Base-by-base conservation (phyloP, 2,797 vertebrate genomes). In the Takifugu ocellatus region DNA sequence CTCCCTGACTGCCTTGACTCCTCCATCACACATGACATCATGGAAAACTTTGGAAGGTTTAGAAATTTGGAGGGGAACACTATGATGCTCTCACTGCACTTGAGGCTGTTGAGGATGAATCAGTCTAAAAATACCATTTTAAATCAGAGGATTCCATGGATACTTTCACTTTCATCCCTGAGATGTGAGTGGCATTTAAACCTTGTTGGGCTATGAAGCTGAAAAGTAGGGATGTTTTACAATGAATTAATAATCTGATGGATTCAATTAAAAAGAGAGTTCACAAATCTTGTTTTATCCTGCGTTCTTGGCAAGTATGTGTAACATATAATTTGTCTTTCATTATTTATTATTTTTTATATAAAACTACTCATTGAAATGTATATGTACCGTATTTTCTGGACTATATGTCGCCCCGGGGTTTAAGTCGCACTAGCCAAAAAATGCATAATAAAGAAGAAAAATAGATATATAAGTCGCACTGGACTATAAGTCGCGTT, bases 111-210 rank as follows among this genome's bases (percentile, higher is more conserved):
- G 88, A 78, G 84, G 92, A 94, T 90, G 92, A 92, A 91, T 90
- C 66, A 79, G 81, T 92, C 95, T 97, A 97, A 96, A 97, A 97
- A 97, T 97, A 97, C 77, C 78, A 3, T 77, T 89, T 92, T 91
- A 89, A 94, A 93, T 95, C 92, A 89, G 75, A 72, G 75, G 91
- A 95, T 95, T 95, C 93, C 88, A 89, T 67, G 78, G 89, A 97
- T 97, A 92, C 92, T 89, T 94, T 87, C 86, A 85, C 91, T 89
- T 89, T 90, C 89, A 87, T 90, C 90, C 85, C 91, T 89, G 91
- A 92, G 92, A 92, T 92, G 93, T 90, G 89, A 94, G 91, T 93
- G 92, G 91, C 92, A 92, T 93, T 90, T 92, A 88, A 90, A 87
- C 88, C 51, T 68, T 78, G 78, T 78, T 76, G 85, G 59, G 78